A percentile compares a stretch with the other conserved stretches of the same genome.
Evolutionary conservation across 2,888 invertebrate species (phyloP).

Genomic region (Plutella xylostella): DNA sequence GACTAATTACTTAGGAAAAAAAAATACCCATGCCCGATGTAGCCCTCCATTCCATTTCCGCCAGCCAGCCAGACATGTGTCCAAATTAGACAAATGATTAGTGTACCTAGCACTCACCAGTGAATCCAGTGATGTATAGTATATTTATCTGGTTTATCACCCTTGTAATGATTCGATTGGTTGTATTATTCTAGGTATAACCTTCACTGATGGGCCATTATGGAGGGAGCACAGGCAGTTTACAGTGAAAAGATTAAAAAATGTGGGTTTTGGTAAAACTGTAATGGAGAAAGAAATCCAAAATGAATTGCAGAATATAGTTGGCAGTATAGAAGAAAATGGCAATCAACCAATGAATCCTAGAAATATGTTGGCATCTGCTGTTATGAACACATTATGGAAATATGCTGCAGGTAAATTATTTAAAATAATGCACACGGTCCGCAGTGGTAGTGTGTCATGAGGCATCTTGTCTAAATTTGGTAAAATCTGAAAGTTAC

Average conservation of each 20-base stretch:
- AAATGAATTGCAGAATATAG: constrained; percentile 64
- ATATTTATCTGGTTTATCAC: no score
- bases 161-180: no score
- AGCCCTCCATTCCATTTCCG: no score
- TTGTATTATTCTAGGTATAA: constrained; percentile 72
- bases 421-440: neutral
- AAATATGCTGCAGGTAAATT: constrained; percentile 72
- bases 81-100: no score
- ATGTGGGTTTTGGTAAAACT: constrained; percentile 73
- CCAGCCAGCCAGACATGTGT: no score
- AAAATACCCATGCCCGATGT: no score
- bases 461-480: no score
- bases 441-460: no score
- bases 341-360: constrained; percentile 49
- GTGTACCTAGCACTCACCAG: no score
- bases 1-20: no score
- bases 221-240: constrained; percentile 78
- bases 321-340: constrained; percentile 45
- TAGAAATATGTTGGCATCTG: constrained; percentile 67
- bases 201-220: constrained; percentile 75
- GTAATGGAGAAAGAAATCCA: constrained; percentile 72
- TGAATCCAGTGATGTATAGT: no score
- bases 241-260: constrained; percentile 72
- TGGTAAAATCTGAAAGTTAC: no score
- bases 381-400: constrained; percentile 78